These are phyloP conservation scores for Pelusios castaneus DNA, from an alignment of 2,113 vertebrate species.

Conservation along the genomic window DNA sequence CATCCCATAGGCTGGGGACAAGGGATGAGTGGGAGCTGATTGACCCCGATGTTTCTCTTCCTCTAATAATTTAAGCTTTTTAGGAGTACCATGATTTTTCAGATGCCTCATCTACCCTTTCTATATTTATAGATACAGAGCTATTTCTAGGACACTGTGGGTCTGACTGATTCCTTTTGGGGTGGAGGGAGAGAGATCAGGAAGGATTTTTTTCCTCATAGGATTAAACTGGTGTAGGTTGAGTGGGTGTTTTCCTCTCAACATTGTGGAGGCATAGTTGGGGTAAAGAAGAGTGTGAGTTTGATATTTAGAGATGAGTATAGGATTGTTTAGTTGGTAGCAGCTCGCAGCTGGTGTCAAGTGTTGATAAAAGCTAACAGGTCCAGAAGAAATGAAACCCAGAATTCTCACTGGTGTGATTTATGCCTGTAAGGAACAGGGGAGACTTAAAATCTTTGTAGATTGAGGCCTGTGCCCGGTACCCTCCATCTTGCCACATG, in stretches of 20 bases:
- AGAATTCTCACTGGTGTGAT: not conserved
- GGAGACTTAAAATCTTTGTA: not conserved
- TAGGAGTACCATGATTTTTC: not conserved
- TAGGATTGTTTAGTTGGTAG: not conserved
- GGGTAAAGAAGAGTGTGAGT: not conserved
- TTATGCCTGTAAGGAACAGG: not conserved
- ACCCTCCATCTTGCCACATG: not conserved
- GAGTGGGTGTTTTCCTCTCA: not conserved
- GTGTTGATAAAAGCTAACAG: not conserved
- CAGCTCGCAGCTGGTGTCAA: not conserved
- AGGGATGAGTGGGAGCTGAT: not conserved
- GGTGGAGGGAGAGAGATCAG: not conserved
- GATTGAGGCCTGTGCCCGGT: not conserved
- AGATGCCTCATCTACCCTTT: not conserved
- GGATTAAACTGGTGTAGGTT: not conserved
- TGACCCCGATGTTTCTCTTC: not conserved
- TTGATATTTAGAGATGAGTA: not conserved
- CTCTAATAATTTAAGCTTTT: not conserved
- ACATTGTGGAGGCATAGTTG: not conserved
- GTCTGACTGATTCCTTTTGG: not conserved
- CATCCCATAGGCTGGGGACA: not conserved
- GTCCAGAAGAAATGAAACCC: not conserved
- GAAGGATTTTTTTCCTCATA: not conserved
- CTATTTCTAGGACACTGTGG: not conserved
- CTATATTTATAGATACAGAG: not conserved